Evolutionary conservation across 2,888 invertebrate species (phyloP).

Genomic region (Antheraea yamamai): DNA sequence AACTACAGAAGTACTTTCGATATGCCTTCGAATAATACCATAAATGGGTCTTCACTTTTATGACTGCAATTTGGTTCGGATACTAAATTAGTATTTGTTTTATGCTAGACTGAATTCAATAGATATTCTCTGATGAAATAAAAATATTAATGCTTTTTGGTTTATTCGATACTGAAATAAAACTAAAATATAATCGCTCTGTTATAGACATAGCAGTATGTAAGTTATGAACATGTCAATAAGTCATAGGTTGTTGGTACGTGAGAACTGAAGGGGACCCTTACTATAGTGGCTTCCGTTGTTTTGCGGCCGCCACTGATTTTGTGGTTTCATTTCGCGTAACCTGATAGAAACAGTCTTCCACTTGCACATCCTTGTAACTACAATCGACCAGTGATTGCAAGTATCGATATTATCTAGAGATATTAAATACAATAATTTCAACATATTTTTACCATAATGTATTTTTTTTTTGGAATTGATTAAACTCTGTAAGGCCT

Average conservation of each 20-base stretch:
- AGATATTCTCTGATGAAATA: conserved; percentile 23
- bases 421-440: conserved; percentile 22
- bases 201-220: neutral
- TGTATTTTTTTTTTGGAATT: neutral
- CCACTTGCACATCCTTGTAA: conserved; percentile 69
- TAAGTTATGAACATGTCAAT: conserved; percentile 42
- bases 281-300: conserved; percentile 70
- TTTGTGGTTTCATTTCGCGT: conserved; percentile 81
- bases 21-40: conserved; percentile 77
- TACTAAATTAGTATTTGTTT: conserved; percentile 75
- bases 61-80: conserved; percentile 73
- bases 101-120: conserved; percentile 70
- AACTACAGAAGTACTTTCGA: conserved; percentile 70
- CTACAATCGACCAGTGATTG: conserved; percentile 44
- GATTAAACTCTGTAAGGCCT: neutral
- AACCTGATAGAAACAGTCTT: conserved; percentile 72
- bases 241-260: conserved; percentile 54
- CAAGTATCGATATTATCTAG: conserved; percentile 37
- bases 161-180: neutral
- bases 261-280: conserved; percentile 64
- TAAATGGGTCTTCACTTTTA: conserved; percentile 78
- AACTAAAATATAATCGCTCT: neutral
- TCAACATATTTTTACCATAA: neutral
- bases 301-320: conserved; percentile 75
- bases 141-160: neutral